Percentiles rank a stretch among this genome's conserved stretches.
Conservation (phyloP, 2,797 vertebrate species). For the Gambelia wislizenii region DNA sequence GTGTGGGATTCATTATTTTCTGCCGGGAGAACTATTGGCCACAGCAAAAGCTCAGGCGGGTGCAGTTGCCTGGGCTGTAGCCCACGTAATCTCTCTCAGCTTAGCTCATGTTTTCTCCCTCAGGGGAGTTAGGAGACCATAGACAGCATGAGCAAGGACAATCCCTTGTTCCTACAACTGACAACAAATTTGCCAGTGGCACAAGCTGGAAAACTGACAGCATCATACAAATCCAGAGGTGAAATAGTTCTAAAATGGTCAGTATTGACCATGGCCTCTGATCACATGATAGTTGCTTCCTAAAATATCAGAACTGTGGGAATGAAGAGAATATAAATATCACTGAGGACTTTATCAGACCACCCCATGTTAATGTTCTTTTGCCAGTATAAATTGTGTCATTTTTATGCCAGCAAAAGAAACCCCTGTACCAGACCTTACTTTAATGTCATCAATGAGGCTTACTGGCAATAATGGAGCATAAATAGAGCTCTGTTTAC, state of each 20-base stretch:
- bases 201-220: slow-evolving; percentile 52
- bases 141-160: slow-evolving; percentile 49
- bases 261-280: background rate
- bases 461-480: no score
- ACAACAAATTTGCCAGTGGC: slow-evolving; percentile 50
- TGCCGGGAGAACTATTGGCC: slow-evolving; percentile 58
- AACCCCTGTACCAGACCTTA: no score
- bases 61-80: slow-evolving; percentile 57
- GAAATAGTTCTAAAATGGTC: background rate
- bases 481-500: no score
- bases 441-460: no score
- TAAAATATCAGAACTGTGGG: background rate
- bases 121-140: slow-evolving; percentile 60
- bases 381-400: no score
- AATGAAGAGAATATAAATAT: background rate
- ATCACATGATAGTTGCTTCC: background rate
- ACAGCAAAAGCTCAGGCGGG: slow-evolving; percentile 48
- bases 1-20: slow-evolving; percentile 63
- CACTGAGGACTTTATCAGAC: no score
- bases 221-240: background rate
- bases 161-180: slow-evolving; percentile 57
- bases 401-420: no score
- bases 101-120: slow-evolving; percentile 63
- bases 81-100: slow-evolving; percentile 67
- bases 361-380: no score